phyloP scores from a whole-genome alignment of 2,888 invertebrate species.

The Drosophila neonasuta region DNA sequence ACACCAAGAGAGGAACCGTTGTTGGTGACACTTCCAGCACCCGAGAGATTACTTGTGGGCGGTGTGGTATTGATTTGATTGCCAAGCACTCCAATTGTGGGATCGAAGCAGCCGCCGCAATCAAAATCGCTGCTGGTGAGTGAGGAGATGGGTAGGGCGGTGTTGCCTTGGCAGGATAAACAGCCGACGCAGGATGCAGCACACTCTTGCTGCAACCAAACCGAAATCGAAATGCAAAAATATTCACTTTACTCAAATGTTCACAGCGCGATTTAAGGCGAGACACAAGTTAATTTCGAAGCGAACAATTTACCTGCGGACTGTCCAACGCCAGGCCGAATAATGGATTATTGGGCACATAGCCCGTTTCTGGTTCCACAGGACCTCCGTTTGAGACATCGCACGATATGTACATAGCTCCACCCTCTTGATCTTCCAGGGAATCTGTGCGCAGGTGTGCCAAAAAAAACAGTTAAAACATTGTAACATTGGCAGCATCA shows the following conservation, averaged over 20 bases:
- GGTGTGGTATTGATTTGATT: conserved; percentile 75
- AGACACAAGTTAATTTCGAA: neutral
- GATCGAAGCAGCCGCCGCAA: conserved; percentile 82
- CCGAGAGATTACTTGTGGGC: conserved; percentile 50
- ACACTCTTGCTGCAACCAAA: conserved; percentile 80
- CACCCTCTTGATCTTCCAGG: conserved; percentile 83
- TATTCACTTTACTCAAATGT: conserved; percentile 11
- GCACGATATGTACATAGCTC: conserved; percentile 83
- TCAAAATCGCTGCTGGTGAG: conserved; percentile 82
- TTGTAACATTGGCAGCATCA: conserved; percentile 19
- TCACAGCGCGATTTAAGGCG: neutral
- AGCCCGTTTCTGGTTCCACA: conserved; percentile 83
- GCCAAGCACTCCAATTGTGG: conserved; percentile 71
- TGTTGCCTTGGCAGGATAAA: conserved; percentile 82
- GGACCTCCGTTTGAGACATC: conserved; percentile 83
- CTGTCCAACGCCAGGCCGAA: conserved; percentile 83
- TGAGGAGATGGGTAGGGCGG: conserved; percentile 81
- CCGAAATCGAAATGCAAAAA: conserved; percentile 1
- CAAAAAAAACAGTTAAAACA: conserved; percentile 12
- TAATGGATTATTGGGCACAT: conserved; percentile 83
- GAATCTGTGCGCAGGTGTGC: conserved; percentile 80
- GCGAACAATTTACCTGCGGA: conserved; percentile 81
- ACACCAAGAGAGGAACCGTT: conserved; percentile 68
- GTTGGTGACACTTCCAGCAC: conserved; percentile 34
- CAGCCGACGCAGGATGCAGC: conserved; percentile 82